phyloP scores from a whole-genome alignment of 2,113 vertebrate species.

The Toxostoma redivivum region DNA sequence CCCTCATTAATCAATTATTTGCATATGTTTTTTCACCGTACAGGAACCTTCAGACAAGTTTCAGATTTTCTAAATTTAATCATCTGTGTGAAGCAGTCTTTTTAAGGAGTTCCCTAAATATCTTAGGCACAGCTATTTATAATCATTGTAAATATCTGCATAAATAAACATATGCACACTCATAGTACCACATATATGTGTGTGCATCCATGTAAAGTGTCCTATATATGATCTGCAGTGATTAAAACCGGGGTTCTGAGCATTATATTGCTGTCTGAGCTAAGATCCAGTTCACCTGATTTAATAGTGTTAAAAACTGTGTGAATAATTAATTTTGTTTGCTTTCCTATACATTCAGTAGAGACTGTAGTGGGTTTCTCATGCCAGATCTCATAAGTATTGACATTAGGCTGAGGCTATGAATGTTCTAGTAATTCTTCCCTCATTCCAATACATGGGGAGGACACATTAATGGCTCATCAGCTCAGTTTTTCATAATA shows the following conservation, averaged over 20 bases:
- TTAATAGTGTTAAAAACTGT: not conserved
- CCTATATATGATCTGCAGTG: not conserved
- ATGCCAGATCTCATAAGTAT: not conserved
- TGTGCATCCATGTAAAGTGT: not conserved
- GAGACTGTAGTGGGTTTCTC: not conserved
- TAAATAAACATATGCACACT: not conserved
- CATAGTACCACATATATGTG: fast-evolving
- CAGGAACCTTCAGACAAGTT: not conserved
- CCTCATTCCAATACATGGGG: not conserved
- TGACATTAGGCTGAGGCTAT: not conserved
- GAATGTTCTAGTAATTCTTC: not conserved
- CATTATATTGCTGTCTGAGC: not conserved
- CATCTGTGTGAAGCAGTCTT: not conserved
- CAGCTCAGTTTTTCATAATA: not conserved
- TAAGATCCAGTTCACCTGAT: not conserved
- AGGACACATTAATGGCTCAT: not conserved
- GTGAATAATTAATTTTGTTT: not conserved
- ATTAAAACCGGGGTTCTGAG: not conserved
- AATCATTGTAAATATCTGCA: not conserved
- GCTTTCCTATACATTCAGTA: not conserved
- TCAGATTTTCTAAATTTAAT: not conserved
- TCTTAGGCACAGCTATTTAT: not conserved
- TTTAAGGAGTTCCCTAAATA: not conserved
- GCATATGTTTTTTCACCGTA: fast-evolving
- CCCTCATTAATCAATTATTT: not conserved